phyloP scores from a whole-genome alignment of 2,888 invertebrate genomes.

The Polyommatus iphigenia region DNA sequence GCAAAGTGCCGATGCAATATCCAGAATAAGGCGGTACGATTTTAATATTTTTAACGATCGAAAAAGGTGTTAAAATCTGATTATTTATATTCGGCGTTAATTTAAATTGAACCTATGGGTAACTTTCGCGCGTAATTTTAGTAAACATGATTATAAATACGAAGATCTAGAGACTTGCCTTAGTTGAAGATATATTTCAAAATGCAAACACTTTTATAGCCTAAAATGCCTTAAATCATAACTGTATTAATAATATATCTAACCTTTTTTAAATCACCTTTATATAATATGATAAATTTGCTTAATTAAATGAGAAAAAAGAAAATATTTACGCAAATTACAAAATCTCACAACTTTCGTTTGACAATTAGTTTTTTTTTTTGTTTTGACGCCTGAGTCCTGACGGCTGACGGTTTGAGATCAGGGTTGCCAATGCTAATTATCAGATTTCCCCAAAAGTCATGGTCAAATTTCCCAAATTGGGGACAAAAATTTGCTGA shows the following conservation, averaged over 20 bases:
- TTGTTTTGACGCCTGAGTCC: neutral
- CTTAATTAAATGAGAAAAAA: neutral
- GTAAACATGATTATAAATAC: slow-evolving; percentile 48
- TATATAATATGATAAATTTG: neutral
- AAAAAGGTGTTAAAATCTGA: neutral
- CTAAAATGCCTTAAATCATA: neutral
- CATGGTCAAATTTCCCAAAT: no score
- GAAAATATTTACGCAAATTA: slow-evolving; percentile 20
- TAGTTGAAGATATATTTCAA: neutral
- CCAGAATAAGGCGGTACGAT: slow-evolving; percentile 59
- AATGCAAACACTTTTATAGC: slow-evolving; percentile 7
- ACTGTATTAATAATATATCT: neutral
- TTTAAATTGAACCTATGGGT: slow-evolving; percentile 50
- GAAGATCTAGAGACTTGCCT: slow-evolving; percentile 24
- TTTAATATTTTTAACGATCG: slow-evolving; percentile 52
- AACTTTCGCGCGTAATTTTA: slow-evolving; percentile 43
- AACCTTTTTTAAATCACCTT: neutral
- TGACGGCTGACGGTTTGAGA: no score
- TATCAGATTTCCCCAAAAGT: no score
- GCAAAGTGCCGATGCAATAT: slow-evolving; percentile 51
- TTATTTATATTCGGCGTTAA: neutral
- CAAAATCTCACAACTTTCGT: neutral
- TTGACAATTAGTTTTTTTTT: neutral
- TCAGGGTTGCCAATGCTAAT: no score
- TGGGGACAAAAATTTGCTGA: no score